Evolutionary conservation across 2,113 vertebrate genomes (phyloP), one percentile per base, ranked within the genome.

Genomic region (Formicarius rufipectus): DNA sequence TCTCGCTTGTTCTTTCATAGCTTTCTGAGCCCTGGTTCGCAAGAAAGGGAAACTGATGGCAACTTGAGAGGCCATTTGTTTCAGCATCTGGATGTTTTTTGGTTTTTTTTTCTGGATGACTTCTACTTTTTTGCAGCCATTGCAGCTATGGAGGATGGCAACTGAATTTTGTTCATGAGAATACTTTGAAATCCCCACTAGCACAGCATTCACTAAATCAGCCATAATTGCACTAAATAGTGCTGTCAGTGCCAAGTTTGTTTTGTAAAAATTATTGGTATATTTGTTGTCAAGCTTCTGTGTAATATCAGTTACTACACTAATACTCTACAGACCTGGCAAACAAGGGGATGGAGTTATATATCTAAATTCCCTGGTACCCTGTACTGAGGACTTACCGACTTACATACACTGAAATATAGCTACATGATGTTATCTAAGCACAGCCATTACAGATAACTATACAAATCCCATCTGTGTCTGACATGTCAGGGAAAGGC

Each of bases 1-100:
- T 98, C 78, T 96, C 91, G 93, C 84, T 97, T 97, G 87, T 93
- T 89, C 84, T 91, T 89, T 8, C 84, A 87, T 90, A 77, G 52
- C 50, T 97, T 96, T 97, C 94, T 95, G 76, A 96, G 85, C 84
- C 66, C 75, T 62, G 45, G 55, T 74, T 95, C 73, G 50, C 6
- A 80, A 60, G 79, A 95, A 97, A 96, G 79, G 25, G 82, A 97
- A 93, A 95, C 59, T 71, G 45, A 3, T 80, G 53, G 78, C 84
- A 84, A 33, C 35, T 91, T 94, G 62, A 68, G 71, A 89, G 69
- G 72, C 68, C 90, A 22, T 69, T 92, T 94, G 67, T 87, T 95
- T 79, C 76, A 93, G 49, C 87, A 94, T 78, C 55, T 97, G 74
- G 15, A 10, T 94, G 55, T 87, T 91, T 76, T 88, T 23, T 88